These are phyloP conservation scores for Oedothorax gibbosus DNA, from an alignment of 1,140 invertebrate genomes.

Conservation along the genomic window DNA sequence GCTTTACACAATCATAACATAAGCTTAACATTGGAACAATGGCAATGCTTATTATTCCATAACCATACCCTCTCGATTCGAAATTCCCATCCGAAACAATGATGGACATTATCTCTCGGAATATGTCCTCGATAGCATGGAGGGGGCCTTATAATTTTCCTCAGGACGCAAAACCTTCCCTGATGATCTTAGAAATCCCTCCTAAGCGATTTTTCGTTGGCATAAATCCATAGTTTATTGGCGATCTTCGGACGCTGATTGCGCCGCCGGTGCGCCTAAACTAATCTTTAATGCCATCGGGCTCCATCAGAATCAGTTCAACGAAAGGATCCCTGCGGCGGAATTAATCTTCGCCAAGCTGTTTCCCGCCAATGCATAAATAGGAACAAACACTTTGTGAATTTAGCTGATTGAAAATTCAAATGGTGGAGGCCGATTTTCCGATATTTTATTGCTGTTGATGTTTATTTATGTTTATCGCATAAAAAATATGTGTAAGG, in stretches of 20 bases:
- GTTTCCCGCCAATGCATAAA: constrained; percentile 56
- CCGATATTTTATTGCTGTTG: no score
- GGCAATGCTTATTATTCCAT: no score
- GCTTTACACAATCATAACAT: no score
- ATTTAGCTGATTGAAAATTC: constrained; percentile 57
- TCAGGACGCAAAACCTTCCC: background rate
- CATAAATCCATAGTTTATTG: constrained; percentile 60
- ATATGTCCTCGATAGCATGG: constrained; percentile 5
- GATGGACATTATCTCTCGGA: constrained; percentile 31
- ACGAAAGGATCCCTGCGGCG: constrained; percentile 15
- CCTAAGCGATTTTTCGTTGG: constrained; percentile 57
- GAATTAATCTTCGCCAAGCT: constrained; percentile 37
- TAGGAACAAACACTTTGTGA: constrained; percentile 25
- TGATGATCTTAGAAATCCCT: constrained; percentile 42
- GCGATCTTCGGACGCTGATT: constrained; percentile 47
- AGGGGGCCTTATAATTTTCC: constrained; percentile 43
- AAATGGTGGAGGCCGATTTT: constrained; percentile 7
- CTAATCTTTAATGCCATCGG: constrained; percentile 57
- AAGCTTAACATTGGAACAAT: no score
- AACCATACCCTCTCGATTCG: no score
- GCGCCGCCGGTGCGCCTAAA: constrained; percentile 30
- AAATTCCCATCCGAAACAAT: background rate
- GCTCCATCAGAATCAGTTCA: constrained; percentile 58
- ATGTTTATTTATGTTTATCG: no score
- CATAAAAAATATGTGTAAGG: no score